A percentile compares a stretch with the other conserved stretches of the same genome.
These are phyloP conservation scores for Deroplatys truncata DNA, from an alignment of 2,888 invertebrate genomes.

Conservation along the genomic window DNA sequence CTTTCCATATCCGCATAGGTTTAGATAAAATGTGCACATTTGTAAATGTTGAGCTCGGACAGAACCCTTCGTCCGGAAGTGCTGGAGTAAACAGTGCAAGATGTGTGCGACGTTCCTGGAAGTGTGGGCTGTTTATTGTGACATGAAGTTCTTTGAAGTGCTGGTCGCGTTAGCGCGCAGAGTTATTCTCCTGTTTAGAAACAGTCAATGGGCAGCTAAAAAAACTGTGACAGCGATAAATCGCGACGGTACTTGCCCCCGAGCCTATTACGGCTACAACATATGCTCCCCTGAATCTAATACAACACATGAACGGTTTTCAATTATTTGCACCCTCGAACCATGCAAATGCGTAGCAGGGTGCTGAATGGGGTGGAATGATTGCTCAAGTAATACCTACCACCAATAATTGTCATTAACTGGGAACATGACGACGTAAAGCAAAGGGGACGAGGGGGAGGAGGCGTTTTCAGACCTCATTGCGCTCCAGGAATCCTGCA, in stretches of 20 bases:
- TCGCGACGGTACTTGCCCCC: neutral
- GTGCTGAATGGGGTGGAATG: neutral
- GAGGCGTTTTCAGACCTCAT: constrained; percentile 9
- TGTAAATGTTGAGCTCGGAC: no score
- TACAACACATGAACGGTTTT: constrained; percentile 27
- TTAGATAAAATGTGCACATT: no score
- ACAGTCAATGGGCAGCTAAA: neutral
- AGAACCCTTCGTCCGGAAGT: neutral
- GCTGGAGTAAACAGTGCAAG: neutral
- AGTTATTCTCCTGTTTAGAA: neutral
- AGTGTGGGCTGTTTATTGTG: neutral
- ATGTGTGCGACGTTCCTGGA: neutral
- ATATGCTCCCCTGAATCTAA: constrained; percentile 2
- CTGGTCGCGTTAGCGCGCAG: neutral
- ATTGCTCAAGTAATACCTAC: neutral
- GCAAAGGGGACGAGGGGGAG: no score
- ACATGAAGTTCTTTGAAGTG: neutral
- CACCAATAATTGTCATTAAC: neutral
- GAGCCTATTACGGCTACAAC: neutral
- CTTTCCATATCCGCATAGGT: no score
- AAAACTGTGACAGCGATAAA: neutral
- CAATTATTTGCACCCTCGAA: constrained; percentile 19
- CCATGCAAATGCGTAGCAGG: constrained; percentile 6
- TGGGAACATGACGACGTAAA: neutral
- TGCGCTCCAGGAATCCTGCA: neutral